Base-by-base conservation (phyloP, 2,797 vertebrate species). In the Tarsius wallacei region DNA sequence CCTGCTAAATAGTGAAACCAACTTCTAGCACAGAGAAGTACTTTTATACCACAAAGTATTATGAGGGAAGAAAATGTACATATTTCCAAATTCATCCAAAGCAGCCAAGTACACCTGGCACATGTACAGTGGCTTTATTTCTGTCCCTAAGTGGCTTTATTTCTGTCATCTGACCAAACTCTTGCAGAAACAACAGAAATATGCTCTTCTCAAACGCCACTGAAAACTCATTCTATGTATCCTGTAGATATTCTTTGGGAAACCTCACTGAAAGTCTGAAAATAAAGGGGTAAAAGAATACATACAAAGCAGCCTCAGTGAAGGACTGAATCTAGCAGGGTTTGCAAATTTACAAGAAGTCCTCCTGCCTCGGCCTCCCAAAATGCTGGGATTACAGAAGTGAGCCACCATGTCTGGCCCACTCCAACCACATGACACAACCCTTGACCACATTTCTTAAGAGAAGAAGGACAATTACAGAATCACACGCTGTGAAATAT, bases 31-130 rank as follows among this genome's bases (percentile, higher is more conserved):
- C 12, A 64, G 0, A 42, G 10, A 87, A 86, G 53, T 66, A 42
- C 16, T 90, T 95, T 19, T 55, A 92, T 12, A 36, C 11, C 59
- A 85, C n/a, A n/a, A 88, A 15, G 53, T 57, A 55, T 71, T 17
- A n/a, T 9, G 24, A 86, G 13, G 19, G 51, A 28, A 36, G 76
- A 91, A 76, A 74, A 49, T 53, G 22, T 3, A 84, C 28, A 1
- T 51, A n/a, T 73, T 90, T 87, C 80, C 31, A 91, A 31, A 89
- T 88, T 76, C 61, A 76, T 70, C 70, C 61, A 36, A 80, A 82
- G 51, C 7, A 15, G 82, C 36, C 81, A 31, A 12, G 13, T 42
- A 68, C 2, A 85, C 28, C 26, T 31, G 53, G 19, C 12, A 7
- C 3, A 31, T 53, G 26, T 26, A 70, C 33, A 53, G 74, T 68